Evolutionary conservation across 2,113 vertebrate species (phyloP).

Genomic region (Formicarius rufipectus): DNA sequence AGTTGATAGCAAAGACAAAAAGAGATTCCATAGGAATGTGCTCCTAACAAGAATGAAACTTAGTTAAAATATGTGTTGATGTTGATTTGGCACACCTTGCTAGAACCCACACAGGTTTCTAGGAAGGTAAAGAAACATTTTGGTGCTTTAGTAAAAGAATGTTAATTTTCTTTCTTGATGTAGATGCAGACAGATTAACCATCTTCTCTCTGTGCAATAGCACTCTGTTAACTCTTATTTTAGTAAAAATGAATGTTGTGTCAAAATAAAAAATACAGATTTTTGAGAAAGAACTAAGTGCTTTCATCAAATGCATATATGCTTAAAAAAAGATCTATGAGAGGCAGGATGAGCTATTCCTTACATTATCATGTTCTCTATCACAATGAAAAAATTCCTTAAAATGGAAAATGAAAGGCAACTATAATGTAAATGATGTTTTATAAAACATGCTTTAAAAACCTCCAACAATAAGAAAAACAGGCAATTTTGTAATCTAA

Average conservation of each 20-base stretch:
- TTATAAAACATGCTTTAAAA: not conserved
- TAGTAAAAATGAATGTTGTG: not conserved
- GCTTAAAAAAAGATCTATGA: not conserved
- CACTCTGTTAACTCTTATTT: not conserved
- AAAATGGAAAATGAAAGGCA: not conserved
- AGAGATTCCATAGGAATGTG: not conserved
- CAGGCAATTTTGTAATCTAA: not conserved
- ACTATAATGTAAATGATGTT: not conserved
- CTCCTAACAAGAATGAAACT: not conserved
- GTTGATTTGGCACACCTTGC: not conserved
- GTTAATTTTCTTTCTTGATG: not conserved
- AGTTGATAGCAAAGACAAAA: not conserved
- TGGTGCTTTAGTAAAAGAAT: not conserved
- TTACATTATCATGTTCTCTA: not conserved
- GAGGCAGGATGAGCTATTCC: not conserved
- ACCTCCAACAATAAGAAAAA: not conserved
- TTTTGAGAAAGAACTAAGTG: not conserved
- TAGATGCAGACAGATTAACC: not conserved
- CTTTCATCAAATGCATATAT: not conserved
- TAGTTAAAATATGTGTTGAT: not conserved
- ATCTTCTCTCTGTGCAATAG: not conserved
- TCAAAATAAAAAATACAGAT: not conserved
- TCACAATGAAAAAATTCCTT: not conserved
- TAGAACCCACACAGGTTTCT: not conserved
- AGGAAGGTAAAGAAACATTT: not conserved